phyloP scores from a whole-genome alignment of 2,113 vertebrate genomes.

The Sinocyclocheilus grahami region DNA sequence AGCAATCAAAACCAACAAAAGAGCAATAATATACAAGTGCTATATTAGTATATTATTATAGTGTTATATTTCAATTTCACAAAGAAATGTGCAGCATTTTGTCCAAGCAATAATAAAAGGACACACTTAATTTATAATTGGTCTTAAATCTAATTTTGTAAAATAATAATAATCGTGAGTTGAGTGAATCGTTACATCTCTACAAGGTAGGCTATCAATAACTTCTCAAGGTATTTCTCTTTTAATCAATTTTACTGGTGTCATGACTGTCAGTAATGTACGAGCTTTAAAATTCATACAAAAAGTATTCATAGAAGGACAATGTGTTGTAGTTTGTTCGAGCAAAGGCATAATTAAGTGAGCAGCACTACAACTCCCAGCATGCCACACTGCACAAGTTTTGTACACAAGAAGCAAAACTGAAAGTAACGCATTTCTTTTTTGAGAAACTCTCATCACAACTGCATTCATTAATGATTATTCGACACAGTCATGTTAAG shows the following conservation, averaged over 20 bases:
- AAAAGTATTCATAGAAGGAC: not conserved
- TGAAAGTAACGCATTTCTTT: constrained; percentile 65
- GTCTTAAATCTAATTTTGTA: no score
- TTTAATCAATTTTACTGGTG: not conserved
- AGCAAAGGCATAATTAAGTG: not conserved
- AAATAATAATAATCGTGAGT: no score
- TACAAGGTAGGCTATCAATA: no score
- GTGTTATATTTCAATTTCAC: no score
- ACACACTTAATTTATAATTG: no score
- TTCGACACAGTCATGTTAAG: not conserved
- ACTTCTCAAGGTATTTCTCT: not conserved
- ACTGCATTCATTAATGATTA: not conserved
- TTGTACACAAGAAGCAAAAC: constrained; percentile 78
- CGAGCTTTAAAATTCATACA: not conserved
- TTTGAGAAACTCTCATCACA: not conserved
- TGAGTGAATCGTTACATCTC: no score
- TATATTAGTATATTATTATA: no score
- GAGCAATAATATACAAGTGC: no score
- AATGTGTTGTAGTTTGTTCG: not conserved
- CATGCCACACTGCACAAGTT: constrained; percentile 38
- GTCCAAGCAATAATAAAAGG: no score
- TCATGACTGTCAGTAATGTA: not conserved
- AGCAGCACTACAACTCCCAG: constrained; percentile 74
- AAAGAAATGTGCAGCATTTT: no score
- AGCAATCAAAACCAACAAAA: no score